Base-by-base conservation (phyloP, 23 tunicate genomes). In the Ascidia mentula region DNA sequence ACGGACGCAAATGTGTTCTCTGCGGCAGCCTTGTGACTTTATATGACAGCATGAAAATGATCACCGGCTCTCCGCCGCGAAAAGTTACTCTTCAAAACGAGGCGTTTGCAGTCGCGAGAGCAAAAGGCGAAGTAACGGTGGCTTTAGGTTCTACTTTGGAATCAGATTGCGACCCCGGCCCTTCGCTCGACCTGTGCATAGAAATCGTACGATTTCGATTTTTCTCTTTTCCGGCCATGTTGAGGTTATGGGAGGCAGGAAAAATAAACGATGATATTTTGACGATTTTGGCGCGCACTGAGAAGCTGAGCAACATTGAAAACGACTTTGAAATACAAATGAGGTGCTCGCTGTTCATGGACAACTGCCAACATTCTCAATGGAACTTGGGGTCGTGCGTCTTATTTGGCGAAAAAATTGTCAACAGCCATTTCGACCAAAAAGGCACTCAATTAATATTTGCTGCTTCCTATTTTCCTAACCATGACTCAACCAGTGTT, bases 21-120 rank as follows among this genome's bases (percentile, higher is more conserved):
- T 83, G 81, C 38, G 81, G 87, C 17, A 83, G 37, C 32, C 59
- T 83, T 37, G 81, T 83, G 24, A 38, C 75, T 9, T 53, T 83
- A 39, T 76, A 1, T 61, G 33, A 83, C 6, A 77, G 40, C 31
- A 26, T 83, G 0, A 13, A 37, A 28, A 26, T 12, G 15, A 15
- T 83, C 15, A 39, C 76, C 30, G 40, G 65, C 20, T 26, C 75
- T 6, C 18, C 6, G 20, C 87, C 87, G 4, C 36, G 45, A 20
- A 71, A 36, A 31, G 61, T 83, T 26, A 71, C 87, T 13, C 33
- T 83, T n/a, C 37, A 61, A 37, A 60, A 42, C 2, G 40, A 72
- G 24, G 40, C n/a, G 4, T 83, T 83, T 38, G 39, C 61, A 3
- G 30, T 83, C 5, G 59, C 31, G 38, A 37, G 75, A 46, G 26